Percentiles rank a stretch among this genome's conserved stretches.
phyloP scores from a whole-genome alignment of 2,888 invertebrate genomes.

The Athripsodes cinereus region DNA sequence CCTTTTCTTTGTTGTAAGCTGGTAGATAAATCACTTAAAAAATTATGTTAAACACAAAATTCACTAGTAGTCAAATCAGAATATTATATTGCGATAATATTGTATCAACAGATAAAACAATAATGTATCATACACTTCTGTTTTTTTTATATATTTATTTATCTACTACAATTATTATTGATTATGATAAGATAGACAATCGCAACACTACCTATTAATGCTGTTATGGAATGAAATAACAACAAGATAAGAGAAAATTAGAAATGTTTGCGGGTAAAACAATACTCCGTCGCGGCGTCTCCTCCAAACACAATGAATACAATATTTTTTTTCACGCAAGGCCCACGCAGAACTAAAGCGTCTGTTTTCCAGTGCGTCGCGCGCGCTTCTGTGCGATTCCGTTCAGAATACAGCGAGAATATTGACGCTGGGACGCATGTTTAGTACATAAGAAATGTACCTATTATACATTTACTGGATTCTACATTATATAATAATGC shows the following conservation, averaged over 20 bases:
- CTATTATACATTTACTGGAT: no score
- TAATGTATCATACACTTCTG: no score
- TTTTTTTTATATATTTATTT: no score
- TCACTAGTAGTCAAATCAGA: background rate
- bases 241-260: background rate
- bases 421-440: constrained; percentile 2
- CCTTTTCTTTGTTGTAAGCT: constrained; percentile 5
- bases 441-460: no score
- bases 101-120: no score
- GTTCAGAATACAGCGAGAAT: background rate
- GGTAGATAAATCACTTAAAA: background rate
- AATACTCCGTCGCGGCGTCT: background rate
- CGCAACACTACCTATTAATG: background rate
- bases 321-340: no score
- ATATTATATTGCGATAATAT: background rate
- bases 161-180: background rate
- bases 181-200: background rate
- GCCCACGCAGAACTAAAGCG: background rate
- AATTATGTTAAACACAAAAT: background rate
- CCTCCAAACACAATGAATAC: background rate
- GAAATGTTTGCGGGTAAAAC: background rate
- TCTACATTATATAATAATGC: no score
- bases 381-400: constrained; percentile 8
- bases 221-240: background rate
- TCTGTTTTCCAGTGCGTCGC: constrained; percentile 8